A percentile compares a stretch with the other conserved stretches of the same genome.
These are phyloP conservation scores for Melopsittacus undulatus DNA, from an alignment of 2,797 vertebrate genomes.

Conservation along the genomic window DNA sequence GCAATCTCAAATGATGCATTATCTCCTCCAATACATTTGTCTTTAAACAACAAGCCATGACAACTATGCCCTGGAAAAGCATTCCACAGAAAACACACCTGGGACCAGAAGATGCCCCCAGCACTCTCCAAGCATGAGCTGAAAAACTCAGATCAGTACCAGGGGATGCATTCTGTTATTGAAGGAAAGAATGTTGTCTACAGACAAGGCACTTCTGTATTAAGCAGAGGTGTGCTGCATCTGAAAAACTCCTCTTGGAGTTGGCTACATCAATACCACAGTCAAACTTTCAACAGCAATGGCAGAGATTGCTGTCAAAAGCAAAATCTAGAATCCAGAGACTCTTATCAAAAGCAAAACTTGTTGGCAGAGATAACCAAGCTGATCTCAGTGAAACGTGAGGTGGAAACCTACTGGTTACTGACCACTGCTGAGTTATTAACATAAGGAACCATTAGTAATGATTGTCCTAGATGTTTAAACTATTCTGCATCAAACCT, in stretches of 20 bases:
- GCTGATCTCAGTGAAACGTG: neutral
- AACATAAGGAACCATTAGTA: neutral
- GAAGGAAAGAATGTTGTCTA: neutral
- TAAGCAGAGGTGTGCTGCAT: neutral
- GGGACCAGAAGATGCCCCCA: neutral
- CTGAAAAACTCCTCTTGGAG: neutral
- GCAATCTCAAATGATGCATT: neutral
- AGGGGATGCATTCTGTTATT: neutral
- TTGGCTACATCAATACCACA: neutral
- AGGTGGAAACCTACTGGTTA: neutral
- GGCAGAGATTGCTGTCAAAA: neutral
- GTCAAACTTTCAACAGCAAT: neutral
- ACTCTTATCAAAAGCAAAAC: neutral
- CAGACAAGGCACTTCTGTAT: neutral
- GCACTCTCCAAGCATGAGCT: neutral
- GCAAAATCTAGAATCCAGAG: neutral
- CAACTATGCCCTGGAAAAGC: neutral
- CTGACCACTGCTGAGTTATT: neutral
- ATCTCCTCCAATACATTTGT: neutral
- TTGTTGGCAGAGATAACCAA: neutral
- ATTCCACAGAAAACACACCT: neutral
- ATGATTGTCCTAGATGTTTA: neutral
- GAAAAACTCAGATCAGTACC: neutral
- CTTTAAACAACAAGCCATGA: neutral
- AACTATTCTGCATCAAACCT: neutral